Evolutionary conservation across 2,797 vertebrate genomes (phyloP), one percentile per base, ranked within the genome.

Genomic region (Rachycentron canadum): DNA sequence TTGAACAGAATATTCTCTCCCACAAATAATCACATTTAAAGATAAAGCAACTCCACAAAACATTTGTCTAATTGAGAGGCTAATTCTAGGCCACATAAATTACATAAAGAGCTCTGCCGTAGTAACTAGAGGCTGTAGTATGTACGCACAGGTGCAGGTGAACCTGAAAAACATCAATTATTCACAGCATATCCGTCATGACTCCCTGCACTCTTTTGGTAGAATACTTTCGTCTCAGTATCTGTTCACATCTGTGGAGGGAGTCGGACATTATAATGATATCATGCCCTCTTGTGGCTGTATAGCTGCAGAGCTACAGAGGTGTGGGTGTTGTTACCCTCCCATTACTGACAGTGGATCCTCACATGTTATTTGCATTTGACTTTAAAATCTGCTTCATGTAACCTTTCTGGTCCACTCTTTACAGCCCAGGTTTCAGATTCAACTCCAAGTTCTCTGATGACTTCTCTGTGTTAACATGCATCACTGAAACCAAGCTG

Each of bases 111-210:
- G 8, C 19, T 43, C 47, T 78, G 47, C 56, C 73, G 38, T 34
- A 43, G 70, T 60, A 76, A 67, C 68, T 55, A 68, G 77, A 55
- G 8, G 73, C 77, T 79, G 58, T 68, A 76, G 69, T 82, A 67
- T 86, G 83, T 64, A 66, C 60, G 41, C 76, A 68, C 30, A 43
- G 71, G 62, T 84, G 76, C 86, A 85, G 79, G 77, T 64, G 72
- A 84, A 67, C 73, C 73, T 87, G 69, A 85, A 83, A 69, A 72
- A 25, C 83, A 93, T 94, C 58, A 88, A 94, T 91, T 86, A 93
- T 94, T 93, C 76, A 92, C 86, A 74, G 57, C 69, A 74, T 80
- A 82, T 87, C 85, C 78, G 87, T 90, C 90, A 88, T 87, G 91
- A 87, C 21, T 72, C 79, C 73, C 86, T 90, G 88, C 80, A 65